These are phyloP conservation scores for Drosophila histrio DNA, from an alignment of 2,888 invertebrate genomes.

Conservation along the genomic window DNA sequence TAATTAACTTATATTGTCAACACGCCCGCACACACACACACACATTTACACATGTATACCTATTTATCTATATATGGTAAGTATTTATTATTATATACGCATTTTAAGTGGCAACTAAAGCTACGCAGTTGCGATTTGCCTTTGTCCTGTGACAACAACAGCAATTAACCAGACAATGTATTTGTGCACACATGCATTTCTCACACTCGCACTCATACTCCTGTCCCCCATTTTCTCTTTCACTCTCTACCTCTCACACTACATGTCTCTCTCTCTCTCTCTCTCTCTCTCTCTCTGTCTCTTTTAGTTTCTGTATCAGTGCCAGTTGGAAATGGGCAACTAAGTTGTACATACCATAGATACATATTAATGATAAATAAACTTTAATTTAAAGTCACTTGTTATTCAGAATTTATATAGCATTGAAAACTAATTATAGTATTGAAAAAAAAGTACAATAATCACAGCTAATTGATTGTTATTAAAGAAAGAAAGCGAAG, in stretches of 20 bases:
- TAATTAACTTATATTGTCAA: conserved; percentile 50
- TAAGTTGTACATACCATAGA: neutral
- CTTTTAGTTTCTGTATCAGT: neutral
- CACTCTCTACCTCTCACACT: neutral
- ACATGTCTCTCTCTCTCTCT: neutral
- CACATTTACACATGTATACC: neutral
- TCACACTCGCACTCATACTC: neutral
- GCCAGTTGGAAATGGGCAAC: neutral
- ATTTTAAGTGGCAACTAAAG: neutral
- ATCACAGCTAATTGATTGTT: neutral
- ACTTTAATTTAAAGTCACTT: neutral
- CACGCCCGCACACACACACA: conserved; percentile 3
- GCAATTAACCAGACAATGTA: conserved; percentile 13
- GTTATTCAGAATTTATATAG: neutral
- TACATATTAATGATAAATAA: conserved; percentile 2
- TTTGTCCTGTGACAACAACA: conserved; percentile 17
- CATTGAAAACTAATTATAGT: neutral
- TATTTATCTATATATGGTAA: neutral
- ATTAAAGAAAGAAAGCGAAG: too few relatives aligned
- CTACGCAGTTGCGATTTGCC: neutral
- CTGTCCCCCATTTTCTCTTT: neutral
- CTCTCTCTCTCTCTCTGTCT: neutral
- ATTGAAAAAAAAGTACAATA: neutral
- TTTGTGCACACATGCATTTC: neutral
- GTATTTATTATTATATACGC: neutral